Base-by-base conservation (phyloP, 92 coral and sea anemone species). In the Hydrozoanthus gracilis region DNA sequence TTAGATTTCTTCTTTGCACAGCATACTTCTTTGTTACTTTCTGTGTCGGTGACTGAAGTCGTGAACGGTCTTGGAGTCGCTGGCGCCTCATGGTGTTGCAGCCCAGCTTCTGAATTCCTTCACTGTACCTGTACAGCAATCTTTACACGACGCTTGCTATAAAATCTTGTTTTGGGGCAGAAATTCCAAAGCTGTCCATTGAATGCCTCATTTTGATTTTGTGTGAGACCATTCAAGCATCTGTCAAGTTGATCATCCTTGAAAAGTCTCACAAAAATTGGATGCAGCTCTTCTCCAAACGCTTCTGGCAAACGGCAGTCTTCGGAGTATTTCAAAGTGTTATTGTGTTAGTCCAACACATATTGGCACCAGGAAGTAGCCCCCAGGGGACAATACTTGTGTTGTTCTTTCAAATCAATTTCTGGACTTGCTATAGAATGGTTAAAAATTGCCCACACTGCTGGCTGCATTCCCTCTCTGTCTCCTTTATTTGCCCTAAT, bases 171-270 rank as follows among this genome's bases (percentile, higher is more conserved):
- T 75, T 92, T 83, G 48, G 91, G 73, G 68, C 92, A 92, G 56
- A 77, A 82, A 47, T 68, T 65, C 92, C 92, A 92, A 54, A 92
- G 83, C 87, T 89, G 89, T 60, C 93, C 89, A 91, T 91, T 88
- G 4, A 86, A 83, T 2, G 92, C 88, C 82, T 89, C 91, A 71
- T 92, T 92, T 56, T 92, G 95, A 54, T 91, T 88, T 51, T 88
- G 92, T 8, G 92, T 88, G 45, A 91, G 58, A 12, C 91, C 91
- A n/a, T 70, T 75, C 49, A 83, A 48, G 20, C 90, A 88, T 79
- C 92, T 84, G 47, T 49, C 87, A 47, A 83, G 88, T 52, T 83
- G 86, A 51, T 89, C 79, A 83, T 64, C 91, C 49, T 83, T 77
- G 17, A 88, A 46, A 50, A 89, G 88, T 65, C 88, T 84, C 9